phyloP scores from a whole-genome alignment of 2,888 invertebrate species.

The Papilio protenor region DNA sequence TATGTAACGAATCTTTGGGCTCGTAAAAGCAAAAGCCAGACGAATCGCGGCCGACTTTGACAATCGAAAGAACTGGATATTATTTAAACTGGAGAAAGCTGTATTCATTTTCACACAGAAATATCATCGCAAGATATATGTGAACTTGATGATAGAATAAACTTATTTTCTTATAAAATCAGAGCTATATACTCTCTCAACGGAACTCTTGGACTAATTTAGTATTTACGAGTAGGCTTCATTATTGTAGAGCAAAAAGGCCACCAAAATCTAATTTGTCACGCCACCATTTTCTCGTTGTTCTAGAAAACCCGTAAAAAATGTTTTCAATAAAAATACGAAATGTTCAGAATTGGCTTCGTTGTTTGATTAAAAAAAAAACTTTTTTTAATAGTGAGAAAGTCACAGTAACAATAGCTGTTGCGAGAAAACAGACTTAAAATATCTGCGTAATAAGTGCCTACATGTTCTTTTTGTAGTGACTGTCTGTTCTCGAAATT shows the following conservation, averaged over 20 bases:
- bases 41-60: background rate
- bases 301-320: background rate
- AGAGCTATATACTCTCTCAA: background rate
- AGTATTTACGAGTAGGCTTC: background rate
- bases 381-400: background rate
- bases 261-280: background rate
- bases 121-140: background rate
- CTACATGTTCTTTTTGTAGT: background rate
- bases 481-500: background rate
- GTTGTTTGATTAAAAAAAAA: background rate
- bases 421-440: background rate
- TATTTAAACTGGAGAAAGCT: constrained; percentile 29
- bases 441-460: background rate
- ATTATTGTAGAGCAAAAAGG: background rate
- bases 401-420: background rate
- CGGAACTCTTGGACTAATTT: background rate
- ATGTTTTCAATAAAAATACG: background rate
- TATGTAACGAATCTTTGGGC: background rate
- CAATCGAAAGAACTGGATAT: constrained; percentile 7
- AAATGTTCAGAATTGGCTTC: background rate
- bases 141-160: background rate
- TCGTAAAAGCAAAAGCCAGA: constrained; percentile 23
- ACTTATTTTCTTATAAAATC: too few relatives aligned
- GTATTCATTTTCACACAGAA: constrained; percentile 7
- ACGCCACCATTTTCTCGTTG: background rate